phyloP scores from a whole-genome alignment of 2,797 vertebrate species.

The Nyctibius grandis region DNA sequence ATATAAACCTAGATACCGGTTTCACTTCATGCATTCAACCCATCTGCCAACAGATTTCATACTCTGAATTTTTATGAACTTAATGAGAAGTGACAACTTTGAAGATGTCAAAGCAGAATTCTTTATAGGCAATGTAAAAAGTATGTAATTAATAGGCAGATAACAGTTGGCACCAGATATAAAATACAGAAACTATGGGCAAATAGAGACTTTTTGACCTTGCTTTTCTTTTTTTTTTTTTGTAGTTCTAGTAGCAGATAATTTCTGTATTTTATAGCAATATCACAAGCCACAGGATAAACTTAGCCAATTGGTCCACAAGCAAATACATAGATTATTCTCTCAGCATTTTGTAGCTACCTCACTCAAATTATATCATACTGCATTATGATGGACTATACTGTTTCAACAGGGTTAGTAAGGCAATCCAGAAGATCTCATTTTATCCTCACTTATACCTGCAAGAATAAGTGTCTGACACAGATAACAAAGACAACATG shows the following conservation, averaged over 20 bases:
- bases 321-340: background rate
- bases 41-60: background rate
- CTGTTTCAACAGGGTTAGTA: background rate
- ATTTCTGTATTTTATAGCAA: background rate
- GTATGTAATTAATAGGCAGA: background rate
- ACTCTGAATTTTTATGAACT: background rate
- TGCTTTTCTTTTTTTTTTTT: background rate
- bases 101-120: background rate
- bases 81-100: background rate
- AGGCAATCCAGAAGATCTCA: background rate
- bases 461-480: background rate
- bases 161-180: background rate
- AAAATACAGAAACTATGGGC: background rate
- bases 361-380: background rate
- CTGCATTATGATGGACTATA: background rate
- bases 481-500: background rate
- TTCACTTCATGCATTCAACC: background rate
- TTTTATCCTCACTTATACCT: background rate
- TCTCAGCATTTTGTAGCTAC: background rate
- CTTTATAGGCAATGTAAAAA: background rate
- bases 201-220: background rate
- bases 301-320: background rate
- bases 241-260: background rate
- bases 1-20: background rate
- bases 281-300: background rate